Base-by-base conservation (phyloP, 64 coral and sea anemone species). In the Acropora tenuis region DNA sequence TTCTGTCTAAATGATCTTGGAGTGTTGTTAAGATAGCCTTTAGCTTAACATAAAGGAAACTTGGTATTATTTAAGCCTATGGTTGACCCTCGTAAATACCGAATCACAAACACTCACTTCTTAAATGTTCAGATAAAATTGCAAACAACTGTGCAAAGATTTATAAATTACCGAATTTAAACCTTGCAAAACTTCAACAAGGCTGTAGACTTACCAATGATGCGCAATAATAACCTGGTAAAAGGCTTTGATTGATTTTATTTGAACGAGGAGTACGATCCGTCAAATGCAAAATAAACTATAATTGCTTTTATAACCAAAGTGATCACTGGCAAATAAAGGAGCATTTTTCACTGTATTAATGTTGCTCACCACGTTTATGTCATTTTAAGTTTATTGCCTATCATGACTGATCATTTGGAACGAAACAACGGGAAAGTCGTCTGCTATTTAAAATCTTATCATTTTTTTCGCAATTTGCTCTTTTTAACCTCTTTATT, bases 101-200 rank as follows among this genome's bases (percentile, higher is more conserved):
- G 63, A 71, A 48, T 71, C 61, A 67, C 20, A 71, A 9, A 2
- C 8, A 48, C 49, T 16, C 13, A 71, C 40, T n/a, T 47, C 8
- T 71, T 85, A 71, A 19, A 48, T 72, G 19, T 18, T n/a, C 15
- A 71, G 69, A 8, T 10, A 72, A 85, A 48, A 48, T 48, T 15
- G 7, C 15, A 49, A 17, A 45, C 82, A 85, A 85, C 63, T 85
- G 61, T 71, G 65, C 66, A 85, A 85, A 71, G 75, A 58, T 85
- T 69, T 49, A 50, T 2, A 85, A 72, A 85, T 85, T 48, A 85
- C 44, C 16, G 17, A 85, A 85, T 48, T 30, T 49, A 30, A 72
- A 85, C 19, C 82, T 47, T 85, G 48, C 50, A 44, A 85, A 71
- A 69, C 41, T 50, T 47, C 50, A 20, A 71, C 61, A 44, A 45